phyloP scores from a whole-genome alignment of 2,113 vertebrate species.

The Cyanoramphus novaezelandiae region DNA sequence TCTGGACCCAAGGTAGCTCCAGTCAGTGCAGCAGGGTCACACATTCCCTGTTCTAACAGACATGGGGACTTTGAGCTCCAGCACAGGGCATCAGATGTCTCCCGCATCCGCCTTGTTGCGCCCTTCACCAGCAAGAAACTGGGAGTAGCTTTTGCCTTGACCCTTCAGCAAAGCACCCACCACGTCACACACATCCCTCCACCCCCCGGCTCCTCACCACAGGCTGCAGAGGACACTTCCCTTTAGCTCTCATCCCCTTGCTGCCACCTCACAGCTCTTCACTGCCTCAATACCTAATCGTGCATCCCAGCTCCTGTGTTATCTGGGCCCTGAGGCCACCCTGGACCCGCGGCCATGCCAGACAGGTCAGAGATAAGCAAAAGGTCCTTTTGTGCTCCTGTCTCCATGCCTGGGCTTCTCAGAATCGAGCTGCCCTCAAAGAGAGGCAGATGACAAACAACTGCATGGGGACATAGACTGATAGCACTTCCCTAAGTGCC shows the following conservation, averaged over 20 bases:
- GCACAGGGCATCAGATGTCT: neutral
- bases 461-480: neutral
- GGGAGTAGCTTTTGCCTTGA: neutral
- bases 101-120: neutral
- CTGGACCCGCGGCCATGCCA: neutral
- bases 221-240: neutral
- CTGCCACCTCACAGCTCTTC: neutral
- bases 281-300: neutral
- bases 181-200: neutral
- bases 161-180: neutral
- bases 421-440: slow-evolving; percentile 11
- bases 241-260: neutral
- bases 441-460: slow-evolving; percentile 7
- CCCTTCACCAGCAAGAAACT: too few species aligned
- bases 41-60: neutral
- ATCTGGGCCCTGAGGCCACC: slow-evolving; percentile 1
- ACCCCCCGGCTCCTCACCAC: neutral
- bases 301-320: slow-evolving; percentile 18
- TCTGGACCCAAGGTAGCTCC: neutral
- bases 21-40: neutral
- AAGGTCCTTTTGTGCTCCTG: neutral
- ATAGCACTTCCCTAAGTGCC: neutral
- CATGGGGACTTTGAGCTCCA: neutral
- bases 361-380: slow-evolving; percentile 53
- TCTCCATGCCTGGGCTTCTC: slow-evolving; percentile 22